phyloP scores from a whole-genome alignment of 2,113 vertebrate species.

The Menura novaehollandiae region DNA sequence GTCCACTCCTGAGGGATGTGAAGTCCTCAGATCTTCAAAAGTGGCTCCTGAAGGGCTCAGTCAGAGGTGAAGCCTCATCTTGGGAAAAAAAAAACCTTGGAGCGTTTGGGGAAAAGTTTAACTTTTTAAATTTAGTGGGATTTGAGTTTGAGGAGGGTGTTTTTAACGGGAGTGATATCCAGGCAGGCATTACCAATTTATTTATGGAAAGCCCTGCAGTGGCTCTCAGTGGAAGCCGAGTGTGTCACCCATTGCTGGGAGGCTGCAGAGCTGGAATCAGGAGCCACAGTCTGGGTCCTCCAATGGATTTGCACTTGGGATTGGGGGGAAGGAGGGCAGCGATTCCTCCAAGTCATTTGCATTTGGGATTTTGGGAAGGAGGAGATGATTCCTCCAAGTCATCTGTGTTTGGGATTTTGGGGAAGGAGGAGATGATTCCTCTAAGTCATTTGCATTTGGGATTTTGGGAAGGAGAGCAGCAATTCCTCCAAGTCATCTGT shows the following conservation, averaged over 20 bases:
- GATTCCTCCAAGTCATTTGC: rapidly evolving
- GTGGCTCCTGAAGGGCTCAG: background rate
- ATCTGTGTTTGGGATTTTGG: no score
- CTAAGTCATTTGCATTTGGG: background rate
- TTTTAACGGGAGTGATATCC: background rate
- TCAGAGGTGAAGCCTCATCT: background rate
- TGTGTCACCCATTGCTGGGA: background rate
- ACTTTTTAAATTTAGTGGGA: background rate
- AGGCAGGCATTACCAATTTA: background rate
- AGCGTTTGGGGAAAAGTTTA: background rate
- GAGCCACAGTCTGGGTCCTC: background rate
- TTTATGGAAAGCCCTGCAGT: background rate
- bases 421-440: background rate
- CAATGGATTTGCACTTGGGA: background rate
- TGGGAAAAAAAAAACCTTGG: background rate
- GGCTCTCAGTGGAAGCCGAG: background rate
- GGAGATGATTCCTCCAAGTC: background rate
- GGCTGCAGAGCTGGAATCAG: background rate
- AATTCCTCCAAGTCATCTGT: background rate
- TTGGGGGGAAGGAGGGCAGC: background rate
- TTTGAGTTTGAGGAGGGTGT: background rate
- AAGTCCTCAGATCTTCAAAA: background rate
- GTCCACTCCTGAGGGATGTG: rapidly evolving
- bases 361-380: background rate
- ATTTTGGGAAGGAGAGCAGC: no score